phyloP scores from a whole-genome alignment of 1,140 invertebrate species.

The Antheraea mylitta region DNA sequence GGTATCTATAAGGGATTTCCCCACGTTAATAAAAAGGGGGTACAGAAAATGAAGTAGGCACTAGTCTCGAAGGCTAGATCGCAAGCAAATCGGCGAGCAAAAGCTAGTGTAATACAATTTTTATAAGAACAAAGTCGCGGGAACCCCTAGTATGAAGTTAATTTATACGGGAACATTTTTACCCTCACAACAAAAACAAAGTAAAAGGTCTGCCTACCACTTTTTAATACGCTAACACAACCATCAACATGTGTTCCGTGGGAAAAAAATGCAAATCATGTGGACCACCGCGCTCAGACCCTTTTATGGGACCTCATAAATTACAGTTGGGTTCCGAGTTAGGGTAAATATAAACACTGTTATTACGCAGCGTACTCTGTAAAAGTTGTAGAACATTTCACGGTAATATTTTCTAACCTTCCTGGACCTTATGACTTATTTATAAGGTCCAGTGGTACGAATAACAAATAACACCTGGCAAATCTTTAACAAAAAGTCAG shows the following conservation, averaged over 20 bases:
- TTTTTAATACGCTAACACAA: slow-evolving; percentile 3
- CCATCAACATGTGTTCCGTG: slow-evolving; percentile 25
- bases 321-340: slow-evolving; percentile 12
- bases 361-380: slow-evolving; percentile 15
- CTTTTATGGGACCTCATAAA: slow-evolving; percentile 24
- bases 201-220: not conserved
- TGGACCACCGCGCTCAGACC: slow-evolving; percentile 14
- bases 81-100: not conserved
- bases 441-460: not conserved
- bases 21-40: too few relatives aligned
- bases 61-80: too few relatives aligned
- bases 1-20: too few relatives aligned
- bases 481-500: too few relatives aligned
- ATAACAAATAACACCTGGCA: slow-evolving; percentile 9
- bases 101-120: too few relatives aligned
- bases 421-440: not conserved
- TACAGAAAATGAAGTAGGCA: too few relatives aligned
- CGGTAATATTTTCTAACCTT: not conserved
- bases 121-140: too few relatives aligned
- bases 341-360: slow-evolving; percentile 22
- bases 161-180: slow-evolving; percentile 9
- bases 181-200: slow-evolving; percentile 2
- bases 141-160: not conserved
- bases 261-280: slow-evolving; percentile 26
- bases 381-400: not conserved